Percentiles rank a stretch among this genome's conserved stretches.
These are phyloP conservation scores for Ichneumon xanthorius DNA, from an alignment of 2,888 invertebrate genomes.

Conservation along the genomic window DNA sequence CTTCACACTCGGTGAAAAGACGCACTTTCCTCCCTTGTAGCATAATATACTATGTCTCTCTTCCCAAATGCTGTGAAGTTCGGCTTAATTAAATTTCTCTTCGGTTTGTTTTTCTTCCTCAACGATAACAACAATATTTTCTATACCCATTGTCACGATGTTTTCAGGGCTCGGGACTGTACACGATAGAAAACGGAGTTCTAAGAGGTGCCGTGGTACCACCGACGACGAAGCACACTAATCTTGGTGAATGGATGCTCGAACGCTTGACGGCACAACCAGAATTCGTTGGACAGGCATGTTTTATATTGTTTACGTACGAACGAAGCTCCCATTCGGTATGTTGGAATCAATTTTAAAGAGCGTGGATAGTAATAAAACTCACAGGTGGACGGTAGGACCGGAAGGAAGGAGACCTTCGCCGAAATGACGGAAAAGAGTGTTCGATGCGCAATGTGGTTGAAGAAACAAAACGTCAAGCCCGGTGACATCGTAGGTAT, in stretches of 20 bases:
- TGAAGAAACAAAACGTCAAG: conserved; percentile 74
- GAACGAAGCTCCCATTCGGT: too few species aligned
- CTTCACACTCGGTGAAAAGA: too few species aligned
- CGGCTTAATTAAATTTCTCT: neutral
- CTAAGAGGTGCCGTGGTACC: conserved; percentile 62
- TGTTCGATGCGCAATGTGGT: conserved; percentile 79
- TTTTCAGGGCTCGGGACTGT: conserved; percentile 3
- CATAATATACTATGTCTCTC: too few species aligned
- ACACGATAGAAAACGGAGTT: conserved; percentile 70
- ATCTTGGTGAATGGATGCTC: conserved; percentile 69
- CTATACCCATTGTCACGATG: neutral
- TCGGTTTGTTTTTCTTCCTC: neutral
- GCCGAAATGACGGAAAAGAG: conserved; percentile 73
- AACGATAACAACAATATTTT: neutral
- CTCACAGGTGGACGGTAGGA: conserved; percentile 73
- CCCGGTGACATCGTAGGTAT: conserved; percentile 74
- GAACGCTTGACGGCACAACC: conserved; percentile 67
- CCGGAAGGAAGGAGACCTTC: conserved; percentile 73
- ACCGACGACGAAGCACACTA: conserved; percentile 46
- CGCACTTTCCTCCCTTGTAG: too few species aligned
- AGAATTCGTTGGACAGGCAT: conserved; percentile 72
- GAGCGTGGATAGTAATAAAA: neutral
- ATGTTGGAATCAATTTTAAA: too few species aligned
- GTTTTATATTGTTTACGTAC: conserved; percentile 2
- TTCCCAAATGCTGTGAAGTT: neutral